phyloP scores from a whole-genome alignment of 2,113 vertebrate genomes.

The Bubo scandiacus region DNA sequence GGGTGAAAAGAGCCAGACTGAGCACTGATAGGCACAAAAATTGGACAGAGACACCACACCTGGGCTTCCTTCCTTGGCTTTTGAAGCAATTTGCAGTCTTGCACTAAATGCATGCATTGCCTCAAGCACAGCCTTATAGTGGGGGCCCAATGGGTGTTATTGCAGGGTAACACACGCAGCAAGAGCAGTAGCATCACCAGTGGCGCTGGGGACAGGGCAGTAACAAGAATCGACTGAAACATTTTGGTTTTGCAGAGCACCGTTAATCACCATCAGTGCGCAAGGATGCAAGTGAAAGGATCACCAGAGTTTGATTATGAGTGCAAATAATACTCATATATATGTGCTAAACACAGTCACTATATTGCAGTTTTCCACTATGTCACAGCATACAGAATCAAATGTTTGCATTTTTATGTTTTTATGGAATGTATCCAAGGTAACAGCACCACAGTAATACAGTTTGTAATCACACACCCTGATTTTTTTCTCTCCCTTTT shows the following conservation, averaged over 20 bases:
- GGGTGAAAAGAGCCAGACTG: background rate
- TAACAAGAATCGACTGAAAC: background rate
- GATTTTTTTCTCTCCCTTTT: constrained; percentile 69
- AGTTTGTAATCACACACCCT: constrained; percentile 92
- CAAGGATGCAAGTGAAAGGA: constrained; percentile 84
- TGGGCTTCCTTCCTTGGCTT: background rate
- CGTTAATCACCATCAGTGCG: background rate
- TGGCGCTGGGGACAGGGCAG: background rate
- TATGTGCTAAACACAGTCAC: constrained; percentile 88
- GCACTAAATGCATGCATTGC: background rate
- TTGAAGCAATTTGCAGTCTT: background rate
- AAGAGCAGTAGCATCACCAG: background rate
- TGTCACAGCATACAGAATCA: constrained; percentile 96
- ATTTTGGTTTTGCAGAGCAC: background rate
- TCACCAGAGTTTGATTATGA: constrained; percentile 87
- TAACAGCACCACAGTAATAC: constrained; percentile 97
- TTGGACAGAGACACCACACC: background rate
- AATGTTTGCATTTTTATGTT: constrained; percentile 94
- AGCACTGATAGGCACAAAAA: accelerated
- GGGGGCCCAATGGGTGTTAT: background rate
- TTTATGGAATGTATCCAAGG: constrained; percentile 90
- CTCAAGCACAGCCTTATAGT: background rate
- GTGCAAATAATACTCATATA: constrained; percentile 91
- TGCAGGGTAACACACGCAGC: background rate
- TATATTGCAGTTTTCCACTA: constrained; percentile 96